Base-by-base conservation (phyloP, 2,888 invertebrate genomes). In the Drosophila tripunctata region DNA sequence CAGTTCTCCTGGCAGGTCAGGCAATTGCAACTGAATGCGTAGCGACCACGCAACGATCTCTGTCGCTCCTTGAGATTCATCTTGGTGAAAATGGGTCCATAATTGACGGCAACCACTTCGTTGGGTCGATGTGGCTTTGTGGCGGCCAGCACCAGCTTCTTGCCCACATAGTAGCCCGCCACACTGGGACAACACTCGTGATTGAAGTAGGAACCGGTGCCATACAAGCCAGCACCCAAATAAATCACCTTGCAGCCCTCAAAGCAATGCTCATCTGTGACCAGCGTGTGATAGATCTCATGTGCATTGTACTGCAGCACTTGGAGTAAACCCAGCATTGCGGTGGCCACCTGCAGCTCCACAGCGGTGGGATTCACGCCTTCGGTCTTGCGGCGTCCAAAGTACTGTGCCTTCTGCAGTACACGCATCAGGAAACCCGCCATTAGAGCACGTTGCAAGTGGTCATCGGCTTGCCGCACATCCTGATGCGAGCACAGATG, bases 241-340 rank as follows among this genome's bases (percentile, higher is more conserved):
- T 89, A 90, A 0, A 90, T 69, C 0, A 89, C 76, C 57, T 89
- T 90, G 14, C 90, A 88, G 10, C 88, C 88, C 36, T 91, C 90
- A 30, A 91, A 93, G 40, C 88, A 87, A 78, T 93, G 93, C 57
- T 93, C 92, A 1, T 90, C 88, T 0, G 92, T 92, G 1, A 93
- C 91, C 5, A 93, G 85, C 0, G 94, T 95, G 87, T 96, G 95
- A 77, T 94, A 95, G 31, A 97, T 94, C 91, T 96, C 96, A 86
- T 97, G 96, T 0, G 96, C 96, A 88, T 97, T 97, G 90, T 96
- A 97, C 89, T 96, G 96, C 10, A 96, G 91, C 48, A 96, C 92
- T 90, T 96, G 95, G 7, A 96, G 92, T 78, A 96, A 93, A 33
- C 93, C 93, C 6, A 96, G 90, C 6, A 97, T 88, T 15, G 96